Conservation (phyloP, 2,797 vertebrate genomes). For the Alauda arvensis region DNA sequence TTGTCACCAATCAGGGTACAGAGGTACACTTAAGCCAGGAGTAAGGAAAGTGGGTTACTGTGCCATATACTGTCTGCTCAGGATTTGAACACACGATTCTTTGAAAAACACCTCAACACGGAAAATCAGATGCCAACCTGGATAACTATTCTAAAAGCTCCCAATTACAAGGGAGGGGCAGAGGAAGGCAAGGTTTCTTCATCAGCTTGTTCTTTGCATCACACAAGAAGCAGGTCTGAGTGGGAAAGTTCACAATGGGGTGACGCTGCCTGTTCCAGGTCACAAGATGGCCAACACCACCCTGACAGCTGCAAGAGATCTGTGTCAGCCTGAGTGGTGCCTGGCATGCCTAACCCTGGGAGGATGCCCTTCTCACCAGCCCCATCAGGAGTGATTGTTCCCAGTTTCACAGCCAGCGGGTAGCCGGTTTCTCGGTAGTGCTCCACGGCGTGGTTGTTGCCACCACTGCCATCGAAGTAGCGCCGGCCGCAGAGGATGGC, state of each 20-base stretch:
- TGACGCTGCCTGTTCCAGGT: background rate
- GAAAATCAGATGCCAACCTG: background rate
- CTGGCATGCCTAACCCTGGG: background rate
- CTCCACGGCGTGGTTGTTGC: slow-evolving; percentile 94
- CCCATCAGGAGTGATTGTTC: slow-evolving; percentile 96
- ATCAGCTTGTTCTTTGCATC: background rate
- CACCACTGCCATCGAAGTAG: slow-evolving; percentile 95
- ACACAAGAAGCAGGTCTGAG: background rate
- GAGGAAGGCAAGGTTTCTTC: background rate
- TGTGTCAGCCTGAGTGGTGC: background rate
- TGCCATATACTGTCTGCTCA: background rate
- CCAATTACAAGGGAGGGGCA: background rate
- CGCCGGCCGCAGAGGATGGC: slow-evolving; percentile 92
- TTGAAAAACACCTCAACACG: background rate
- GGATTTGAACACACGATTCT: background rate
- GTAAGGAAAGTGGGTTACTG: background rate
- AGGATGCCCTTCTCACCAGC: slow-evolving; percentile 76
- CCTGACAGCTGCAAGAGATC: background rate
- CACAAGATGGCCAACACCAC: background rate
- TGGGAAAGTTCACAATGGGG: background rate
- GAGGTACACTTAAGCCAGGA: background rate
- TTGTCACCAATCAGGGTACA: background rate
- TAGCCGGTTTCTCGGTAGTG: slow-evolving; percentile 91
- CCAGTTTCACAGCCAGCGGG: slow-evolving; percentile 94
- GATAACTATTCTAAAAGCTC: background rate